Conservation (phyloP, 1,140 invertebrate genomes). For the Eufriesea mexicana region DNA sequence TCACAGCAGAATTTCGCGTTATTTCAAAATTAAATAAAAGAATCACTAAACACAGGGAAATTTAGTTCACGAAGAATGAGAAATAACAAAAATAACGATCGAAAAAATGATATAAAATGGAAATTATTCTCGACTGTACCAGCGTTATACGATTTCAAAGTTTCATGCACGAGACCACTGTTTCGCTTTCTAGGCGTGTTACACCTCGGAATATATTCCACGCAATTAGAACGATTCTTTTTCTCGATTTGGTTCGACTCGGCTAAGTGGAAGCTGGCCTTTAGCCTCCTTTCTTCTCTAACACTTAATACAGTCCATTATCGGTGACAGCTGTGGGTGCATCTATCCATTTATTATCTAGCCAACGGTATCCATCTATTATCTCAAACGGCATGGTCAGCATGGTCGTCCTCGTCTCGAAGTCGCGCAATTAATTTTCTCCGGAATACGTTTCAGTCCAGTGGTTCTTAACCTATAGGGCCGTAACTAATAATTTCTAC, state of each 20-base stretch:
- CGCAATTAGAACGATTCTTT: neutral
- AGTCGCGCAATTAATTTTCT: slow-evolving; percentile 75
- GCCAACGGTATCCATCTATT: slow-evolving; percentile 66
- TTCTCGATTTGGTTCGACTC: neutral
- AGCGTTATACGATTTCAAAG: too few species aligned
- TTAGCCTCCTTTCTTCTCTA: slow-evolving; percentile 30
- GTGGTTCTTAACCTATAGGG: slow-evolving; percentile 7
- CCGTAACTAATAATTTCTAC: slow-evolving; percentile 28
- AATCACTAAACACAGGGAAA: too few species aligned
- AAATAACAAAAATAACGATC: too few species aligned
- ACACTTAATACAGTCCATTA: slow-evolving; percentile 58
- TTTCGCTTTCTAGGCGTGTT: neutral
- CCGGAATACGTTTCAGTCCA: slow-evolving; percentile 61
- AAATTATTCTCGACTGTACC: too few species aligned
- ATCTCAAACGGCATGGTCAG: slow-evolving; percentile 69
- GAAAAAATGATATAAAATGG: too few species aligned
- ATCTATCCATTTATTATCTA: slow-evolving; percentile 75
- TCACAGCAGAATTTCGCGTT: too few species aligned
- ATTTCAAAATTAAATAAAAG: too few species aligned
- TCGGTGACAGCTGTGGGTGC: slow-evolving; percentile 52
- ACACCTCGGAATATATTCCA: neutral
- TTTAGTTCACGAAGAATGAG: too few species aligned
- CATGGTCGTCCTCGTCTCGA: slow-evolving; percentile 60
- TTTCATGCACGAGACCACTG: neutral
- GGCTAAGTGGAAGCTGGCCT: neutral